Percentiles rank a stretch among this genome's conserved stretches.
Evolutionary conservation across 2,797 vertebrate species (phyloP).

Genomic region (Spondyliosoma cantharus): DNA sequence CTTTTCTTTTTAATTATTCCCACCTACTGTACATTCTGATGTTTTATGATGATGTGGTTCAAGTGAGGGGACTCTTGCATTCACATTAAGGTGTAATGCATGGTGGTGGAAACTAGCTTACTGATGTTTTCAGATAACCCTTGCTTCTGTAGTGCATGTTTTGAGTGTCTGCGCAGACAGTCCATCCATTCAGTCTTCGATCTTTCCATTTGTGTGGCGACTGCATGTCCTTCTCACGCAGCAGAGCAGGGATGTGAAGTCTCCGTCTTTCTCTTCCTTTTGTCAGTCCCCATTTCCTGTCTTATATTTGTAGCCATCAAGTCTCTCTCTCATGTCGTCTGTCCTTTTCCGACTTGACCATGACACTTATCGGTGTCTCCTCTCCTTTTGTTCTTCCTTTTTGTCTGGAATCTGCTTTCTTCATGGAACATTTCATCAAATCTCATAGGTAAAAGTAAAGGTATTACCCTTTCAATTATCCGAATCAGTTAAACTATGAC

Average conservation of each 20-base stretch:
- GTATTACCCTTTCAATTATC: conserved; percentile 86
- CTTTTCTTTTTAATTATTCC: conserved; percentile 60
- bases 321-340: conserved; percentile 79
- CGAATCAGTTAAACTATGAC: conserved; percentile 52
- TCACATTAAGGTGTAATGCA: conserved; percentile 52
- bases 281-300: conserved; percentile 33
- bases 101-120: conserved; percentile 49
- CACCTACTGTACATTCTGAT: conserved; percentile 42
- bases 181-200: conserved; percentile 23
- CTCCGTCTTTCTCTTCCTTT: conserved; percentile 30
- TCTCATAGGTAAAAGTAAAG: conserved; percentile 99
- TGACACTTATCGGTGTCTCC: conserved; percentile 92
- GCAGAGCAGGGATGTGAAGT: conserved; percentile 40
- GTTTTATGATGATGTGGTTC: conserved; percentile 44
- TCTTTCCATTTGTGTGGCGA: conserved; percentile 45
- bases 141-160: conserved; percentile 84
- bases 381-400: conserved; percentile 86
- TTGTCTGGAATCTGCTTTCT: conserved; percentile 96
- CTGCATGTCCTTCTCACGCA: conserved; percentile 56
- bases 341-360: conserved; percentile 83
- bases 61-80: conserved; percentile 45
- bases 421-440: conserved; percentile 99
- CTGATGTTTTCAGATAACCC: conserved; percentile 63
- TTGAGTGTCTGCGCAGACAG: conserved; percentile 32
- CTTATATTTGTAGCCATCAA: conserved; percentile 64